Evolutionary conservation across 2,888 invertebrate species (phyloP), one percentile per base, ranked within the genome.

Genomic region (Lingula anatina): DNA sequence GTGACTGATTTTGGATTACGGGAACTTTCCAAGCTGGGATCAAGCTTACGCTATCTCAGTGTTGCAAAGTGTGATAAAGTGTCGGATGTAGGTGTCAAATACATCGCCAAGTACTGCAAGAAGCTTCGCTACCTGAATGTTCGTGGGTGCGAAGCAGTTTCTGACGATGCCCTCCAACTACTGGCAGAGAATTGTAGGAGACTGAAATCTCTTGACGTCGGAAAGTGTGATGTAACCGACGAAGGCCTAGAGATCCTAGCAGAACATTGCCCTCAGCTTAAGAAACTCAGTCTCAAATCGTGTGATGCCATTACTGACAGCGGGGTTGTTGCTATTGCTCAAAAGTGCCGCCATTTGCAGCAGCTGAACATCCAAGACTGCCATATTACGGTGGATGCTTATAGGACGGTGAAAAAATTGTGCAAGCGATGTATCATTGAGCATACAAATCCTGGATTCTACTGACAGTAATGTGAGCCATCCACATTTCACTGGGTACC

Each of bases 351-450:
- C 38, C 90, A 90, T 0, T 80, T 94, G 36, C 90, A 90, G 49
- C 93, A 93, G 71, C 81, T 94, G 9, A 93, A 93, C 73, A 92
- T 94, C 56, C 92, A 93, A 69, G 93, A 93, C 75, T 93, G 93
- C 54, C 88, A 90, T 52, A 87, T 94, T 60, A 89, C 92, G 3
- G 79, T 90, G 40, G 85, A 92, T 62, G 92, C 92, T 0, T 93
- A 93, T 73, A 80, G 90, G 63, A 90, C 91, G 4, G 90, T 94
- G 39, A 92, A 92, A 76, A 89, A 89, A 71, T 91, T 89, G 73
- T 94, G 93, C 78, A 89, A 90, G 68, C 80, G 89, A 65, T 94
- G 93, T 77, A 87, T 93, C 57, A 93, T 94, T 59, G 93, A 94
- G 74, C 93, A 94, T 72, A 93, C 93, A 2, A 93, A 94, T 78